Base-by-base conservation (phyloP, 2,797 vertebrate genomes). In the Pitangus sulphuratus region DNA sequence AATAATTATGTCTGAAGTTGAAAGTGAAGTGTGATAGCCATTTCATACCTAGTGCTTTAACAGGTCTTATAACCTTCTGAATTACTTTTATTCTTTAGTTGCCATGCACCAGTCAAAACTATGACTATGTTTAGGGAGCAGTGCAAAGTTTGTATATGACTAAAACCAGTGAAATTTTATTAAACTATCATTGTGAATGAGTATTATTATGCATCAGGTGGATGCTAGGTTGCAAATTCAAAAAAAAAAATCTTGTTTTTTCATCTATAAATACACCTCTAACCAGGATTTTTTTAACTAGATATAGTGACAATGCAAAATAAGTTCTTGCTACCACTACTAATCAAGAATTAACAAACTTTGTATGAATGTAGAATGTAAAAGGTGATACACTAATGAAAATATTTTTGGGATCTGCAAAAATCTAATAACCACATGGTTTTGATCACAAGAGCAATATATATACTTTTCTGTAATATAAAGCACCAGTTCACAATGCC, bases 1-100 rank as follows among this genome's bases (percentile, higher is more conserved):
- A 93, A 82, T 95, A 96, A 95, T 94, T 94, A 93, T 39, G 69
- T 57, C 60, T 89, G 76, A 94, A 87, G 90, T 47, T 75, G 28
- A 87, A 93, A 91, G 75, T 77, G 68, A 91, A 88, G 81, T 69
- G 71, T 91, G 95, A 93, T 83, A 90, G 69, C n/a, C 54, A 68
- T 90, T 91, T 94, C 87, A 81, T 77, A 74, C 50, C 40, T 81
- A 45, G 51, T 62, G 54, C 79, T 70, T 87, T 84, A 87, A 39
- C 30, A 57, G 48, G 42, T 81, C 66, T 62, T 91, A 40, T 20
- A 92, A 51, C 35, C 17, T 64, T 37, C n/a, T 48, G 57, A 88
- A 77, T 65, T 84, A 68, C 21, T 82, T 84, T 74, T 64, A 42
- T 77, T 84, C 30, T 79, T 40, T 45, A 24, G 17, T 78, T 82